Base-by-base conservation (phyloP, 1,140 invertebrate species). In the Drosophila kepulauana region DNA sequence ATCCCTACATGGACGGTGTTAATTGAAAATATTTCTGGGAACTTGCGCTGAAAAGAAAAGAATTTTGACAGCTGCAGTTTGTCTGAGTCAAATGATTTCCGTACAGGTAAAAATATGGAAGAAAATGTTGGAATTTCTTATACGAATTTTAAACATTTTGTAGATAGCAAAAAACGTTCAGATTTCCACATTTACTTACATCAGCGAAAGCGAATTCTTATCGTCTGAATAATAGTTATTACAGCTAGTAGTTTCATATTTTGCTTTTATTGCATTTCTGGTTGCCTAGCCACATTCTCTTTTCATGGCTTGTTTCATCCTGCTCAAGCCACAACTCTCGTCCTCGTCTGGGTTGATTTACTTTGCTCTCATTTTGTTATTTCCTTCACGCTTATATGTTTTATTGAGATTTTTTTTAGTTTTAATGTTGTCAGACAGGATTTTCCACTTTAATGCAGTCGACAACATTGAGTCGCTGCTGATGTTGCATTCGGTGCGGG, bases 401-500 rank as follows among this genome's bases (percentile, higher is more conserved):
- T 75, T 76, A 77, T 79, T 73, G 74, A 48, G 41, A 51, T 59
- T 70, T 48, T 69, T 64, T 64, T 58, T 79, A 51, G 79, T 78
- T 82, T 86, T 75, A 87, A 87, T 87, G 82, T 82, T 87, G 82
- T 87, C 82, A 87, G 82, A 87, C 82, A 87, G 82, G 82, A 87
- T 87, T 87, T 87, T 87, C 82, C 84, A 87, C 82, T 87, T 87
- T 87, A 79, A 79, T 88, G 82, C 84, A 88, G 82, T 87, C 79
- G 79, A 54, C 61, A 43, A 25, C 41, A 61, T 52, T 28, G 49
- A 66, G 66, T 35, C 58, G 43, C 13, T 49, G 49, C 65, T 20
- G 38, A 33, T n/a, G 45, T 20, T 62, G 33, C 65, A 28, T 79
- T 82, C 79, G 79, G 72, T 79, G 80, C 76, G 73, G 73, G 85